phyloP scores from a whole-genome alignment of 2,888 invertebrate genomes.

The Lepidochrysops patricia region DNA sequence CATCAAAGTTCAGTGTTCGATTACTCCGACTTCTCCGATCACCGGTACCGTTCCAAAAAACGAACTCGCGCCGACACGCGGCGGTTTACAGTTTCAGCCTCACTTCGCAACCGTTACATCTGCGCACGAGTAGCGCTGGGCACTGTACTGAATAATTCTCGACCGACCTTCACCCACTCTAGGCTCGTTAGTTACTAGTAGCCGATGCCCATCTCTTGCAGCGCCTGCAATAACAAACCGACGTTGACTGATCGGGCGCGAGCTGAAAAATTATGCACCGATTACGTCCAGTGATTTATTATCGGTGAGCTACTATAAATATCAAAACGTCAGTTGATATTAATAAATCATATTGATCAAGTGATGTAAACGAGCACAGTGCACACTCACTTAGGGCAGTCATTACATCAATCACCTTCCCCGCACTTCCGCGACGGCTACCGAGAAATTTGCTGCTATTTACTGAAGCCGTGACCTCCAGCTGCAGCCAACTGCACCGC shows the following conservation, averaged over 20 bases:
- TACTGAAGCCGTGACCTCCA: background rate
- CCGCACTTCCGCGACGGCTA: background rate
- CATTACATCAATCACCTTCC: background rate
- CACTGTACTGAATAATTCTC: background rate
- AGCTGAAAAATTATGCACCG: background rate
- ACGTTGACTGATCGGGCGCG: background rate
- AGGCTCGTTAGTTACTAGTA: too few relatives aligned
- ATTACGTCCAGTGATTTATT: too few relatives aligned
- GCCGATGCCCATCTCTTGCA: background rate
- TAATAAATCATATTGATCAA: too few relatives aligned
- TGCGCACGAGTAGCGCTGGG: background rate
- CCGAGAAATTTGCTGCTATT: background rate
- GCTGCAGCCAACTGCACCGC: background rate
- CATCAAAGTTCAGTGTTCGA: slow-evolving; percentile 1
- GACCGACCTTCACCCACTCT: background rate
- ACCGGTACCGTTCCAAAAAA: background rate
- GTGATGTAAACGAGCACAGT: too few relatives aligned
- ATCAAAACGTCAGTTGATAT: too few relatives aligned
- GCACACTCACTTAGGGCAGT: background rate
- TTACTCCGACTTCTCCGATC: background rate
- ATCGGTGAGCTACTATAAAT: too few relatives aligned
- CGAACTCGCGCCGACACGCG: background rate
- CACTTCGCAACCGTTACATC: background rate
- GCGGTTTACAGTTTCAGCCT: background rate
- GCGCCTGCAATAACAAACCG: background rate